Conservation (phyloP, 2,797 vertebrate genomes). For the Argentina silus region DNA sequence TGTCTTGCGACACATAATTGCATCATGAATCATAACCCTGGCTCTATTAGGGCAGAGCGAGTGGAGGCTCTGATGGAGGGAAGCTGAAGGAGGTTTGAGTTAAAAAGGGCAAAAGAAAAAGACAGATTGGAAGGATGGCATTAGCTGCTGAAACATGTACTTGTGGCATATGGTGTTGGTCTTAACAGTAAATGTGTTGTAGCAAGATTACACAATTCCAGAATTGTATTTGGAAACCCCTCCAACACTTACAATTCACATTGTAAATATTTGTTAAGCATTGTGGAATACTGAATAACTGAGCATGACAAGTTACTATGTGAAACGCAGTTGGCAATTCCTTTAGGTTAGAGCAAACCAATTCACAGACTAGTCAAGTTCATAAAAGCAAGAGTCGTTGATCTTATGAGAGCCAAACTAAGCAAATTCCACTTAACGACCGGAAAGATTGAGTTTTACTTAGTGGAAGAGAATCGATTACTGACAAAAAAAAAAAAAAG, state of each 20-base stretch:
- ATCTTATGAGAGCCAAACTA: not conserved
- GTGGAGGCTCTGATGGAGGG: not conserved
- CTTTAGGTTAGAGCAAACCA: not conserved
- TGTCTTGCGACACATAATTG: constrained; percentile 28
- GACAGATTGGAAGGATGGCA: not conserved
- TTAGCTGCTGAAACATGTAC: not conserved
- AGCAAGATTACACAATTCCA: not conserved
- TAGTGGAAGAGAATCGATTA: not conserved
- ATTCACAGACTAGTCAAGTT: not conserved
- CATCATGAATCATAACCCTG: constrained; percentile 31
- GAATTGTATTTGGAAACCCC: too few relatives aligned
- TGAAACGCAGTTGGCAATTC: not conserved
- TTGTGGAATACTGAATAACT: not conserved
- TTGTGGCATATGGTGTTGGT: not conserved
- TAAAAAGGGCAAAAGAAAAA: not conserved
- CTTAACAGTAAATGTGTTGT: not conserved
- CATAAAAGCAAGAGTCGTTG: not conserved
- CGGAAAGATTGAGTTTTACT: not conserved
- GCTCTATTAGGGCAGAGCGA: constrained; percentile 10
- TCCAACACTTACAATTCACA: too few relatives aligned
- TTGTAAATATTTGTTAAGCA: too few relatives aligned
- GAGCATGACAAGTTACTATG: not conserved
- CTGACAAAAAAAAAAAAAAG: not conserved
- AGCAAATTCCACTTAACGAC: not conserved
- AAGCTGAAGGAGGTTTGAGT: not conserved